Evolutionary conservation across 37 sponge, comb jelly and placozoan species (phyloP), one percentile per base, ranked within the genome.

Genomic region (Eunapius fragilis): DNA sequence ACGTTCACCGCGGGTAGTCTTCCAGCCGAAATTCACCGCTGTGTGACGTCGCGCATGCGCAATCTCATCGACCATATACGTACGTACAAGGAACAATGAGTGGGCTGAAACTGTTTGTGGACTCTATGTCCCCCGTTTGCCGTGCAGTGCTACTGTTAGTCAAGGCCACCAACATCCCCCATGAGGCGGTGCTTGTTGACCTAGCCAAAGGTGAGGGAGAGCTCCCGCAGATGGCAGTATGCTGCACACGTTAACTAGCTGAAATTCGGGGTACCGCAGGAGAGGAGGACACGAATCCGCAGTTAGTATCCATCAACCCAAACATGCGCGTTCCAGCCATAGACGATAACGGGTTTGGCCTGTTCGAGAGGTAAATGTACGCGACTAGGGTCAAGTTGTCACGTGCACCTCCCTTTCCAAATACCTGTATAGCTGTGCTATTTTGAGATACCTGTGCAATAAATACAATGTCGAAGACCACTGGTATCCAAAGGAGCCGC

Each of bases 401-500:
- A 26, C 3, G 41, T 45, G 24, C 3, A 3, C 3, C 2, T 25
- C 4, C 31, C 69, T 11, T 37, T 47, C 6, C 41, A 6, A 41
- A 6, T 41, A 41, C 41, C 28, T 30, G 4, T 33, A 13, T 47
- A 93, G 94, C 71, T 74, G 58, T 72, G 91, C 94, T 27, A 93
- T 93, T n/a, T 36, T 93, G 38, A 71, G 83, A 19, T 93, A 93
- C 71, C 50, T 93, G 67, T 73, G 74, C 14, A 31, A 75, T 33
- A 93, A 93, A 68, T 74, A 93, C 84, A 80, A 84, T 25, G 38
- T 80, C 13, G 80, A 90, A 72, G 84, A 93, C 77, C 87, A 93
- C 78, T 93, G 94, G 94, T 93, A 93, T 68, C 94, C 94, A 0
- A 83, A 69, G 35, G 91, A 89, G 72, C 72, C 83, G 23, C 80